Percentiles rank a stretch among this genome's conserved stretches.
Evolutionary conservation across 2,797 vertebrate genomes (phyloP).

Genomic region (Lateolabrax maculatus): DNA sequence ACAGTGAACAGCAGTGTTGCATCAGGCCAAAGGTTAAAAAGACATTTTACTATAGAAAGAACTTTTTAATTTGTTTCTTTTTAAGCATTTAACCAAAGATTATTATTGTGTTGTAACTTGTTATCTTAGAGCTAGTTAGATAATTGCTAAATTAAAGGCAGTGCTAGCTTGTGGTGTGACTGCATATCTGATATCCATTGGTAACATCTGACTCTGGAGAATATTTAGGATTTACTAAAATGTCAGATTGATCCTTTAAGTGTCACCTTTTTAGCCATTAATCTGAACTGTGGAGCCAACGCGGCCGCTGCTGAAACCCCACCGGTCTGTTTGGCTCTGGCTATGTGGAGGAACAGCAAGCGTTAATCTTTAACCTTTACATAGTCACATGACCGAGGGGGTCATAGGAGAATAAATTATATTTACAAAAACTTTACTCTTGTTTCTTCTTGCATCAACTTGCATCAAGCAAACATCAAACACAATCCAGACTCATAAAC

Average conservation of each 20-base stretch:
- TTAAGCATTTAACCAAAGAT: background rate
- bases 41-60: too few species aligned
- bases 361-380: conserved; percentile 71
- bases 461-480: conserved; percentile 72
- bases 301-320: conserved; percentile 35
- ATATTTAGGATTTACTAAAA: conserved; percentile 15
- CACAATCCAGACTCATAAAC: conserved; percentile 67
- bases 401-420: conserved; percentile 85
- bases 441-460: conserved; percentile 67
- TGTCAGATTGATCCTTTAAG: conserved; percentile 34
- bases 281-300: conserved; percentile 20
- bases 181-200: background rate
- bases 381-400: conserved; percentile 76
- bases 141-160: background rate
- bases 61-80: background rate
- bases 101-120: background rate
- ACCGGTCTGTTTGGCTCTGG: conserved; percentile 39
- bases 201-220: background rate
- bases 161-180: background rate
- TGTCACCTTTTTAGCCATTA: conserved; percentile 1
- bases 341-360: conserved; percentile 41
- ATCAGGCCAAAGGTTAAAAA: too few species aligned
- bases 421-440: conserved; percentile 83
- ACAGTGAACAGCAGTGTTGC: too few species aligned
- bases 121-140: background rate